Evolutionary conservation across 2,113 vertebrate species (phyloP).

Genomic region (Urocolius indicus): DNA sequence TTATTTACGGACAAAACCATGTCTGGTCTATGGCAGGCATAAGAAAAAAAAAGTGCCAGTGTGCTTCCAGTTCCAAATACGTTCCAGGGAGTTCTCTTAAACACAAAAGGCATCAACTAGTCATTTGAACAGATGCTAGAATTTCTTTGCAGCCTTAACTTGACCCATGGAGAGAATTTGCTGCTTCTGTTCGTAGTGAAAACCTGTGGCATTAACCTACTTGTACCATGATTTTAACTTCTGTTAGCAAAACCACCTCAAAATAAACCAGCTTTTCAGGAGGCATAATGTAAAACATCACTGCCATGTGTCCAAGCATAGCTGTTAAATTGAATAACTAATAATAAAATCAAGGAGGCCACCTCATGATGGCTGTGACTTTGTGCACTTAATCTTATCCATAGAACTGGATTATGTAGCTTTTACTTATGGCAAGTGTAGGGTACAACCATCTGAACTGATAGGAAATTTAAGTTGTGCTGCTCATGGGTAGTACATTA

Average conservation of each 20-base stretch:
- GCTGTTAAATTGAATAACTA: background rate
- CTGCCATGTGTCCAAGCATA: background rate
- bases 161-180: background rate
- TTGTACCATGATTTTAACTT: background rate
- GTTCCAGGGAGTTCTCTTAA: background rate
- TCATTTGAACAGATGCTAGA: background rate
- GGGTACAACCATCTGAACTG: background rate
- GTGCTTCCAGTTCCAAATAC: background rate
- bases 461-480: background rate
- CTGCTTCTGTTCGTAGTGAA: background rate
- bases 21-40: background rate
- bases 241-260: background rate
- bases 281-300: background rate
- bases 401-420: background rate
- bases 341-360: background rate
- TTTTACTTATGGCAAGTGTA: background rate
- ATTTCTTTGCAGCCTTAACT: background rate
- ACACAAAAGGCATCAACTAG: background rate
- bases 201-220: background rate
- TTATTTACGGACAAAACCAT: background rate
- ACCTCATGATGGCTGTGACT: background rate
- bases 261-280: background rate
- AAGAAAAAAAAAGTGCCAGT: background rate
- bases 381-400: background rate
- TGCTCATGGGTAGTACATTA: background rate